These are phyloP conservation scores for Poeciliopsis paucimaculata DNA, from an alignment of 2,797 vertebrate species.

Conservation along the genomic window DNA sequence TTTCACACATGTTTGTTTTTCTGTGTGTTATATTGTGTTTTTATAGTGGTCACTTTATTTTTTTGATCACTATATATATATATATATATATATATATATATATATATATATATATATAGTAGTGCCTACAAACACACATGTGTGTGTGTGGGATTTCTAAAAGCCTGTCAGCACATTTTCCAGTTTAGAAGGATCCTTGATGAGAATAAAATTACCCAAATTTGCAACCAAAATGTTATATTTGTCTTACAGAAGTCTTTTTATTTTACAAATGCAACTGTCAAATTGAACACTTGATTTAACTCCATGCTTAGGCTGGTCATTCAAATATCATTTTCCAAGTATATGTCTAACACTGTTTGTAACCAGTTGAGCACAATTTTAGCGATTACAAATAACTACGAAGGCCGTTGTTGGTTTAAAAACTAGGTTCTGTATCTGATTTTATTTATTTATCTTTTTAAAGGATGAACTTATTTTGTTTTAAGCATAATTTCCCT, in stretches of 20 bases:
- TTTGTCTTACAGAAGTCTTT: neutral
- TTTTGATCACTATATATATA: no score
- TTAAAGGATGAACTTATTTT: neutral
- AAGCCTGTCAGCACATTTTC: no score
- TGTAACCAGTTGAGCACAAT: neutral
- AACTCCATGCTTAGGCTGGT: no score
- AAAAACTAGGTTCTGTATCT: neutral
- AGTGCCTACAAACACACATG: no score
- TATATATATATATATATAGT: no score
- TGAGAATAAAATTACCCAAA: neutral
- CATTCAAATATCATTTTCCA: no score
- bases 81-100: no score
- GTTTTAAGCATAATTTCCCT: neutral
- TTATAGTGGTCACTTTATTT: no score
- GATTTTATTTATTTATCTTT: neutral
- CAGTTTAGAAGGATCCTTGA: neutral
- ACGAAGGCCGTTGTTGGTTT: neutral
- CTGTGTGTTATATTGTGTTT: no score
- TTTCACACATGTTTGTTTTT: no score
- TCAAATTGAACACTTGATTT: neutral
- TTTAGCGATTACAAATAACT: neutral
- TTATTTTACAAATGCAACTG: neutral
- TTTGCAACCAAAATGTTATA: neutral
- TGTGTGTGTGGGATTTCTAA: no score
- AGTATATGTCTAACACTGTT: neutral